phyloP scores from a whole-genome alignment of 2,797 vertebrate genomes.

The Myripristis jacobus region DNA sequence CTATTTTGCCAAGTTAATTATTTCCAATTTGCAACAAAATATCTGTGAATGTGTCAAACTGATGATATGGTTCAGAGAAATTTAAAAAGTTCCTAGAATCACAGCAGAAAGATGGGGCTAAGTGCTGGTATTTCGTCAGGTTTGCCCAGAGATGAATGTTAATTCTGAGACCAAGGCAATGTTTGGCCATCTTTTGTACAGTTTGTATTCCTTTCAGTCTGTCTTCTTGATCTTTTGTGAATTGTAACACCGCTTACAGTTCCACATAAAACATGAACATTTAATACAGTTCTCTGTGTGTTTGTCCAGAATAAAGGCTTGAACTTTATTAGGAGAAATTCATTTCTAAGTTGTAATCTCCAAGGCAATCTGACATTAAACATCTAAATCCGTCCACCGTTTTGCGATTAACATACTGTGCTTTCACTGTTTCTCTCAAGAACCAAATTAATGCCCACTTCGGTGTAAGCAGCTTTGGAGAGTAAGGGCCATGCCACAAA shows the following conservation, averaged over 20 bases:
- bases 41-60: slow-evolving; percentile 66
- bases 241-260: not conserved
- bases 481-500: slow-evolving; percentile 77
- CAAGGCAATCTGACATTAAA: slow-evolving; percentile 88
- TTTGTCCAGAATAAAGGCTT: slow-evolving; percentile 85
- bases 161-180: slow-evolving; percentile 13
- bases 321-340: slow-evolving; percentile 85
- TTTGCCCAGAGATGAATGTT: slow-evolving; percentile 28
- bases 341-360: slow-evolving; percentile 88
- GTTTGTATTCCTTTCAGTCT: not conserved
- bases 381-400: slow-evolving; percentile 86
- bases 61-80: slow-evolving; percentile 32
- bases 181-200: slow-evolving; percentile 14
- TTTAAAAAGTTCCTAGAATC: slow-evolving; percentile 19
- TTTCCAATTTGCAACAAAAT: slow-evolving; percentile 77
- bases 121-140: slow-evolving; percentile 39
- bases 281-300: slow-evolving; percentile 3
- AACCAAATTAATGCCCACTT: slow-evolving; percentile 90
- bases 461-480: slow-evolving; percentile 90
- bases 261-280: slow-evolving; percentile 19
- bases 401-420: slow-evolving; percentile 85
- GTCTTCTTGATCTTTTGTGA: not conserved
- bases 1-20: slow-evolving; percentile 75
- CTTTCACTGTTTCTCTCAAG: slow-evolving; percentile 85
- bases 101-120: not conserved